Percentiles rank a stretch among this genome's conserved stretches.
Evolutionary conservation across 2,113 vertebrate species (phyloP).

Genomic region (Podiceps cristatus): DNA sequence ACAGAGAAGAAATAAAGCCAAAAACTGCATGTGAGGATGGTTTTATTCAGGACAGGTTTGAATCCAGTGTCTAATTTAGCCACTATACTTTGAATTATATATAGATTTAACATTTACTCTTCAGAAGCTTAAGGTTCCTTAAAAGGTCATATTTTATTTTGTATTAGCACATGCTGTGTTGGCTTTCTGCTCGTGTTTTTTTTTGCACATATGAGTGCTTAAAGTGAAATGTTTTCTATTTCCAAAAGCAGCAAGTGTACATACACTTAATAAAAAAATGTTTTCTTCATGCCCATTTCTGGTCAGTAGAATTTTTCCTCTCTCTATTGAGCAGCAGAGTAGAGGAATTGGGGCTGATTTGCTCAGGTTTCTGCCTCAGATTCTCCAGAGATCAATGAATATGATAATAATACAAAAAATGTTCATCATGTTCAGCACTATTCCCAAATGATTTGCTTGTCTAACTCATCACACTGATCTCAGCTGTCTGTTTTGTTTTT

Average conservation of each 20-base stretch:
- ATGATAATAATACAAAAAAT: background rate
- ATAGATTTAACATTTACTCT: constrained; percentile 18
- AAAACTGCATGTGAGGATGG: background rate
- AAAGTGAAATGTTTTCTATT: constrained; percentile 24
- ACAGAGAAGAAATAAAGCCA: background rate
- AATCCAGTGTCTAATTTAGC: background rate
- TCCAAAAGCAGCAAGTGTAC: background rate
- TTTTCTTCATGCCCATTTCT: background rate
- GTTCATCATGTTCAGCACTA: background rate
- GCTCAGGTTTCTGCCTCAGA: background rate
- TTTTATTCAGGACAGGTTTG: background rate
- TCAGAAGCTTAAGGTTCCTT: background rate
- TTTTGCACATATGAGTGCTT: background rate
- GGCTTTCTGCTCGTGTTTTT: background rate
- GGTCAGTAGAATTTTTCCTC: background rate
- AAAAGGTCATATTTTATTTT: constrained; percentile 63
- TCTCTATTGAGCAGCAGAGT: background rate
- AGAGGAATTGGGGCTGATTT: background rate
- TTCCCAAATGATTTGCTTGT: background rate
- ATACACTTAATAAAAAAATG: background rate
- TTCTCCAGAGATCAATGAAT: background rate
- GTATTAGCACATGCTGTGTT: background rate
- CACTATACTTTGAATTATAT: constrained; percentile 6
- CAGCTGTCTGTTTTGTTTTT: background rate
- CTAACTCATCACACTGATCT: background rate